Base-by-base conservation (phyloP, 2,113 vertebrate species). In the Triplophysa siluroides region DNA sequence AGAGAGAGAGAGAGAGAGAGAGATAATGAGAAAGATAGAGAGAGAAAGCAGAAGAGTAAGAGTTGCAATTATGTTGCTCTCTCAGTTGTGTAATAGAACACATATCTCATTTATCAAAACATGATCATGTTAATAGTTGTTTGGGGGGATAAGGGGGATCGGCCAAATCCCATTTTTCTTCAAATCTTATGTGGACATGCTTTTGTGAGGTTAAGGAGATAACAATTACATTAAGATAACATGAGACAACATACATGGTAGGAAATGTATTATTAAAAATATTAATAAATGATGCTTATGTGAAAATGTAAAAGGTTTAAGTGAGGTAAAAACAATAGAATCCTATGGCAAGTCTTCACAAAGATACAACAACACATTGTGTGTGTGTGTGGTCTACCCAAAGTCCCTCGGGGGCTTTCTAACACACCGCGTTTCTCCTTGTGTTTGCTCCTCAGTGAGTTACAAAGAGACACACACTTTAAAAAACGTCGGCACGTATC, bases 81-180 rank as follows among this genome's bases (percentile, higher is more conserved):
- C 58, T 75, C 72, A 62, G 21, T 75, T 75, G 58, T 75, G 58
- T 75, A 63, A 75, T 75, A 47, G 23, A 75, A 75, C 72, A 75
- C 43, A 38, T 41, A 4, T 62, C 19, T 75, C 58, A 62, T 75
- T 21, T 62, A 63, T 75, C 72, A 62, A 62, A 63, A 47, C 72
- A 75, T 1, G 14, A 75, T 75, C 72, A 62, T 23, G n/a, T 75
- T 75, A 75, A 75, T 70, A 60, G 16, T 43, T 12, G n/a, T 70
- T n/a, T n/a, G 54, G 26, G 38, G 43, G 38, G 56, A 60, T 41
- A 56, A 50, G 7, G 7, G 58, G 50, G 56, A 24, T 77, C 18
- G 33, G 33, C 33, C 6, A 38, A 6, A 7, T 38, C 33, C 5
- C 7, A 38, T 38, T 38, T 38, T 38, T 38, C 33, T 38, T 38